A percentile compares a stretch with the other conserved stretches of the same genome.
These are phyloP conservation scores for Pogona vitticeps DNA, from an alignment of 2,113 vertebrate species.

Conservation along the genomic window DNA sequence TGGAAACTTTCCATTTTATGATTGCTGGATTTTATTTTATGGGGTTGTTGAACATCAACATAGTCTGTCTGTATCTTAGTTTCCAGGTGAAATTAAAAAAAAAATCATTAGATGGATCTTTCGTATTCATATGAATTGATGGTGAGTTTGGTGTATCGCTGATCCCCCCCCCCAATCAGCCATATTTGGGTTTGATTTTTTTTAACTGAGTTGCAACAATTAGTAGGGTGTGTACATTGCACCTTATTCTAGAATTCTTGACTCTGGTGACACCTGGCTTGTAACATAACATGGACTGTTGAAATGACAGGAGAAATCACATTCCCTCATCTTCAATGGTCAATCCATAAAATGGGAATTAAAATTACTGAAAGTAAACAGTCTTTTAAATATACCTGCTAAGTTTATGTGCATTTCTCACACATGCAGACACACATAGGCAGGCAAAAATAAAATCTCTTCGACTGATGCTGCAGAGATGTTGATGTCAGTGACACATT, in stretches of 20 bases:
- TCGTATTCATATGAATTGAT: not conserved
- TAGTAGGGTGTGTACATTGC: not conserved
- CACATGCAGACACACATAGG: no score
- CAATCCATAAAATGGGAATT: not conserved
- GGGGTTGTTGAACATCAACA: not conserved
- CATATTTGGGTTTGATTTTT: not conserved
- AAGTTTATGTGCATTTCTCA: no score
- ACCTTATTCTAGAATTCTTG: not conserved
- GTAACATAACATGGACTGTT: not conserved
- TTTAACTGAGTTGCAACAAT: not conserved
- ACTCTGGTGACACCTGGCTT: not conserved
- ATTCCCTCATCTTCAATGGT: no score
- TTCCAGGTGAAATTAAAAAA: not conserved
- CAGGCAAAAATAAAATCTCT: not conserved
- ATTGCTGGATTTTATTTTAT: not conserved
- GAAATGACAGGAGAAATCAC: not conserved
- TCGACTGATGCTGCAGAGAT: not conserved
- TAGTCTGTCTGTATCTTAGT: not conserved
- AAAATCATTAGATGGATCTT: not conserved
- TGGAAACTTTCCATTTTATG: not conserved
- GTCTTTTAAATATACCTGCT: not conserved
- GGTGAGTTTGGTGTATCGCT: not conserved
- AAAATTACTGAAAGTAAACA: not conserved
- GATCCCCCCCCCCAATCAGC: not conserved
- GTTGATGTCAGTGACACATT: constrained; percentile 44